Evolutionary conservation across 2,797 vertebrate species (phyloP).

Genomic region (Microtus californicus): DNA sequence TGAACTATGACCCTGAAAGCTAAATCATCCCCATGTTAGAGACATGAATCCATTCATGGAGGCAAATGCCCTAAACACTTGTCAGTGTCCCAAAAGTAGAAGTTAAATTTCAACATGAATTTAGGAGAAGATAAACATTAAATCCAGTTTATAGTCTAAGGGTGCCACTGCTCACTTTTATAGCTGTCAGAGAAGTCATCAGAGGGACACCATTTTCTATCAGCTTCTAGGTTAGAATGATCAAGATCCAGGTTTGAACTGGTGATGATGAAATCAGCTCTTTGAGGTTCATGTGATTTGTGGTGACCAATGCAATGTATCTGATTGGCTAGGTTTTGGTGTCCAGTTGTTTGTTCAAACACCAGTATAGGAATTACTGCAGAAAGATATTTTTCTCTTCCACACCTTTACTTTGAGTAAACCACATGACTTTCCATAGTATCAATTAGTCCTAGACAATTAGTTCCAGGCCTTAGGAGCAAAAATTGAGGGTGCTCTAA

Average conservation of each 20-base stretch:
- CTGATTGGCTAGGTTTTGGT: neutral
- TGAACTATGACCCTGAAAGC: neutral
- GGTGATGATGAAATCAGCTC: neutral
- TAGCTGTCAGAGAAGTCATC: neutral
- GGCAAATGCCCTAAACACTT: neutral
- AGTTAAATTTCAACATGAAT: neutral
- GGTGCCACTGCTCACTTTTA: neutral
- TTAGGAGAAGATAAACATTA: neutral
- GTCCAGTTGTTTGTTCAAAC: neutral
- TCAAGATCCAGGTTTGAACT: neutral
- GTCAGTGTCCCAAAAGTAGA: neutral
- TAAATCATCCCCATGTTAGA: neutral
- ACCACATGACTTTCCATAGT: neutral
- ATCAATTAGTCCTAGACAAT: neutral
- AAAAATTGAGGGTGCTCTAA: neutral
- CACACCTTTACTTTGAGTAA: neutral
- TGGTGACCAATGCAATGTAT: neutral
- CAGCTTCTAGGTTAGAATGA: neutral
- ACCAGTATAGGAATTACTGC: neutral
- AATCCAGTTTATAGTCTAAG: neutral
- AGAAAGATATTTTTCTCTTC: neutral
- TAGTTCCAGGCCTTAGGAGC: neutral
- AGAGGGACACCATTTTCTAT: neutral
- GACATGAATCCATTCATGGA: neutral
- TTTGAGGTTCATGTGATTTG: neutral